phyloP scores from a whole-genome alignment of 2,113 vertebrate species.

The Psittacara wagleri region DNA sequence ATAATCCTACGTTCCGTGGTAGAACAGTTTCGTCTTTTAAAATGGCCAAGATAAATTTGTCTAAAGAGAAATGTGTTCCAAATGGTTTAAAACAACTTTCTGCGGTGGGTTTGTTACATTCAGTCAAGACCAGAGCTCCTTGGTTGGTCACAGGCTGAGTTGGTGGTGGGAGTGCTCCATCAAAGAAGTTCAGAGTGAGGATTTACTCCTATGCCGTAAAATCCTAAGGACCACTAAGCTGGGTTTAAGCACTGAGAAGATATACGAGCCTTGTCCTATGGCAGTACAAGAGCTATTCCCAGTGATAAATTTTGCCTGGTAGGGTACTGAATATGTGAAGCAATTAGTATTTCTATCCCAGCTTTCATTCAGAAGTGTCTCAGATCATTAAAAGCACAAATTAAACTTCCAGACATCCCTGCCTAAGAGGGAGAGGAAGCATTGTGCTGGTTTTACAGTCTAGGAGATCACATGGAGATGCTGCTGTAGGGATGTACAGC shows the following conservation, averaged over 20 bases:
- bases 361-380: background rate
- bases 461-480: background rate
- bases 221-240: background rate
- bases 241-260: background rate
- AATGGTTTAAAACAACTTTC: accelerated
- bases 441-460: background rate
- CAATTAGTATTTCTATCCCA: background rate
- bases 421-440: background rate
- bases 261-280: background rate
- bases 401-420: background rate
- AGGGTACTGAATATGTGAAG: background rate
- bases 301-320: background rate
- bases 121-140: accelerated
- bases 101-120: background rate
- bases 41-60: accelerated
- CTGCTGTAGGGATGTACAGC: background rate
- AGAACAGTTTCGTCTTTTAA: accelerated
- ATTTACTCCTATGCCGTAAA: background rate
- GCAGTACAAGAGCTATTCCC: background rate
- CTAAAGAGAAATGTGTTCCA: accelerated
- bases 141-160: accelerated
- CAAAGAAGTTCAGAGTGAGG: background rate
- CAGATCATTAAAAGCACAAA: background rate
- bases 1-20: accelerated
- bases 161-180: background rate